Conservation (phyloP, 30 jellyfish, hydroid and myxozoan species). For the Hydractinia echinata region DNA sequence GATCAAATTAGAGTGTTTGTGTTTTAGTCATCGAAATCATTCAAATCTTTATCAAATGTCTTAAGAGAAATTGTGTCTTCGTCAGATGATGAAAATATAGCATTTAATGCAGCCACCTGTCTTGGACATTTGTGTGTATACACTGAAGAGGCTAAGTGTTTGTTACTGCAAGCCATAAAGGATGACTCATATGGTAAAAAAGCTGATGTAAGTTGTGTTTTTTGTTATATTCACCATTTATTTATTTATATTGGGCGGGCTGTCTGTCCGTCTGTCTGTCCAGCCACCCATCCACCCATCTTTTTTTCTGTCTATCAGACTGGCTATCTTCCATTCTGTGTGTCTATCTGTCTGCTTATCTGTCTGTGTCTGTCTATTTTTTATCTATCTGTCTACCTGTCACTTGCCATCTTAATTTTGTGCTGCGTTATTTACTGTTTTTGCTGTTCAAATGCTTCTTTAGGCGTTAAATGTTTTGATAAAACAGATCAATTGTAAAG, state of each 20-base stretch:
- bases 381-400: background rate
- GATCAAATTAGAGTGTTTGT: no score
- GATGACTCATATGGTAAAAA: constrained; percentile 31
- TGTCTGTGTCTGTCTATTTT: background rate
- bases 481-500: constrained; percentile 68
- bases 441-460: background rate
- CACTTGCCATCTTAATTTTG: background rate
- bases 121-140: constrained; percentile 63
- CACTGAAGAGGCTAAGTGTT: constrained; percentile 39
- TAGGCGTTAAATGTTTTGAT: constrained; percentile 61
- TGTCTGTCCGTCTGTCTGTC: background rate
- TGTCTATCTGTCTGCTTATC: no score
- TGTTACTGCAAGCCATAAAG: constrained; percentile 5
- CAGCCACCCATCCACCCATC: no score
- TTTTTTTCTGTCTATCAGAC: no score
- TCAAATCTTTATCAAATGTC: no score
- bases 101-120: constrained; percentile 54
- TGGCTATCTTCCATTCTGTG: no score
- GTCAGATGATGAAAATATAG: constrained; percentile 27
- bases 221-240: background rate
- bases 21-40: no score
- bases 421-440: background rate
- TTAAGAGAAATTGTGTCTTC: no score
- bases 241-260: background rate
- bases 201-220: constrained; percentile 37